Evolutionary conservation across 2,888 invertebrate species (phyloP), one percentile per base, ranked within the genome.

Genomic region (Cabera pusaria): DNA sequence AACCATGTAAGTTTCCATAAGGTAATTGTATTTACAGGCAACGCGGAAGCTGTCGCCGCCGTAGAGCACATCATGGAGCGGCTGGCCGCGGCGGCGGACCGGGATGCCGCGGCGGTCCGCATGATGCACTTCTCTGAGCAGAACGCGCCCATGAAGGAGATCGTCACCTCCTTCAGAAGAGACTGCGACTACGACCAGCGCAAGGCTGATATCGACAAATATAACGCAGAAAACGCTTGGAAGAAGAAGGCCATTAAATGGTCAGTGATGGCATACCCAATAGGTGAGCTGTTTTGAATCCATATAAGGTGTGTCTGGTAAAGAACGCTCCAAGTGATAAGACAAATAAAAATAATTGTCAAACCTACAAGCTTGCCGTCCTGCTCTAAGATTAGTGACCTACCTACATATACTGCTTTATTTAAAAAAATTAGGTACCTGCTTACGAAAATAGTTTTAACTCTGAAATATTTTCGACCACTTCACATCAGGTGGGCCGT

Each of bases 161-260:
- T 93, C 68, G 78, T 93, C 5, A 74, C 89, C 0, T 88, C 91
- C n/a, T 74, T 93, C 44, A 90, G 90, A 64, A 75, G 67, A 25
- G 90, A 90, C 44, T 86, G 90, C 0, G 84, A 93, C 19, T 93
- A 90, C 56, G 83, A 90, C 0, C 71, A 74, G 0, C 76, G 94
- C 16, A 84, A 75, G 48, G 60, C 60, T 5, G 83, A 80, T 23
- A 87, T 93, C 4, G 73, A 75, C 0, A 72, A 80, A 14, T 94
- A 90, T 57, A 94, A 94, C 58, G 56, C 74, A 1, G 59, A 90
- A 35, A 95, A 95, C 72, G 90, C 94, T 8, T 96, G 95, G 95
- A 93, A 90, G 62, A 96, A 96, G 65, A 91, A 90, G 21, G 93
- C 91, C 0, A 71, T 94, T 1, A 82, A 90, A 6, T 44, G 94